Evolutionary conservation across 2,888 invertebrate genomes (phyloP), one percentile per base, ranked within the genome.

Genomic region (Drosophila mimetica): DNA sequence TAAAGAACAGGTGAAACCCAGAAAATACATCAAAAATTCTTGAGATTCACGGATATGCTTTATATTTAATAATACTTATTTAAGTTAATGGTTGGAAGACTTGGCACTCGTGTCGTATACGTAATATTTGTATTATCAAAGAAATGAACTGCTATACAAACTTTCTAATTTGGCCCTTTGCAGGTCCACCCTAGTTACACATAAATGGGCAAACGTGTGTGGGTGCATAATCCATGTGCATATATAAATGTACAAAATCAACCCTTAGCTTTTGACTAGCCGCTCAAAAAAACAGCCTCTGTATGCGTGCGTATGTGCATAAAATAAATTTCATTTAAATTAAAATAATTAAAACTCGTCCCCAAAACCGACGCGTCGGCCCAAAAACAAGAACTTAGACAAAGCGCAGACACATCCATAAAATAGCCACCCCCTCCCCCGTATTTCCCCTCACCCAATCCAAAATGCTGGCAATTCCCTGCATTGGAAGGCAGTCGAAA

Each of bases 301-400:
- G 48, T 50, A 36, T 13, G 42, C 13, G 42, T 42, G 9, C 30
- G 28, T 37, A 14, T 79, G 77, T 77, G 79, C 67, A 86, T 84
- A 84, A 86, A 86, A 84, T 84, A 86, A 79, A 84, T 86, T 84
- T 77, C 76, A 86, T 84, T 86, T 77, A 77, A 86, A 84, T 84
- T 86, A 84, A 84, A 84, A 86, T 86, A 84, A 86, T 84, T 86
- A 84, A 86, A 84, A 82, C 59, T 58, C 48, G 50, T 34, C 34
- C 50, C 52, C 30, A 16, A 41, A 41, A 34, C 37, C 20, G 9
- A 30, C 36, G 54, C 42, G 53, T 25, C 37, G 16, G 37, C 44
- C 44, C 69, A 63, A 77, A 75, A 76, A 82, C 83, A 77, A 79
- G 63, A 69, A 55, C 57, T 82, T 77, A 74, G 64, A 75, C 71